Percentiles rank a stretch among this genome's conserved stretches.
Conservation (phyloP, 2,888 invertebrate species). For the Stegophylla sp. region DNA sequence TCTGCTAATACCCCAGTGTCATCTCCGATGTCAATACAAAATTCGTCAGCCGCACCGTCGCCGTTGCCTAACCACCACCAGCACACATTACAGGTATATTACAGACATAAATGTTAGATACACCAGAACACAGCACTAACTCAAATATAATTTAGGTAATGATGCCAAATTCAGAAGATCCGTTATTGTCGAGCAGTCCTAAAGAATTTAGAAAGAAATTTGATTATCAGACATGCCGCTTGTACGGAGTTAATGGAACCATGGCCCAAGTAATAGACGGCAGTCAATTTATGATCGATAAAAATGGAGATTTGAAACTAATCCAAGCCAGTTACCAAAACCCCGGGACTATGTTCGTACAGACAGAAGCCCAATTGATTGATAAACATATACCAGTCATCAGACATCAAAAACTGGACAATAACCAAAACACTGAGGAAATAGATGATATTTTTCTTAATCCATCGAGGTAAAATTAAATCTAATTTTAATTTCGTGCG, state of each 20-base stretch:
- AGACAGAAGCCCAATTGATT: slow-evolving; percentile 61
- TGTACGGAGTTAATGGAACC: slow-evolving; percentile 65
- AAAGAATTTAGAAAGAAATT: slow-evolving; percentile 75
- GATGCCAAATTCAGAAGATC: slow-evolving; percentile 88
- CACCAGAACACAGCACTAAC: too few species aligned
- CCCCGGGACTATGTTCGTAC: slow-evolving; percentile 59
- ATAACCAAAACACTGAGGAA: slow-evolving; percentile 44
- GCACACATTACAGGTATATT: slow-evolving; percentile 47
- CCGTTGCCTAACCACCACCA: slow-evolving; percentile 65
- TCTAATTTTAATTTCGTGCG: not conserved
- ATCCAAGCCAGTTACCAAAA: slow-evolving; percentile 67
- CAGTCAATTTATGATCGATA: slow-evolving; percentile 69
- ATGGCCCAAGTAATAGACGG: slow-evolving; percentile 67
- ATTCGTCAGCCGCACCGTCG: slow-evolving; percentile 65
- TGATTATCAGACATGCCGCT: slow-evolving; percentile 68
- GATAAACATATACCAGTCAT: slow-evolving; percentile 57
- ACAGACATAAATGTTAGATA: too few species aligned
- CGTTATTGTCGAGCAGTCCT: slow-evolving; percentile 81
- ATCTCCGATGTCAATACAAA: slow-evolving; percentile 69
- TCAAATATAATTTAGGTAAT: too few species aligned
- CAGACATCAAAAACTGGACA: slow-evolving; percentile 45
- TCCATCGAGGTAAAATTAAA: slow-evolving; percentile 36
- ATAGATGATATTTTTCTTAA: slow-evolving; percentile 44
- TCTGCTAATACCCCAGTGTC: slow-evolving; percentile 70
- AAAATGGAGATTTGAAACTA: slow-evolving; percentile 71